Evolutionary conservation across 1,140 invertebrate genomes (phyloP).

Genomic region (Hylaeus volcanicus): DNA sequence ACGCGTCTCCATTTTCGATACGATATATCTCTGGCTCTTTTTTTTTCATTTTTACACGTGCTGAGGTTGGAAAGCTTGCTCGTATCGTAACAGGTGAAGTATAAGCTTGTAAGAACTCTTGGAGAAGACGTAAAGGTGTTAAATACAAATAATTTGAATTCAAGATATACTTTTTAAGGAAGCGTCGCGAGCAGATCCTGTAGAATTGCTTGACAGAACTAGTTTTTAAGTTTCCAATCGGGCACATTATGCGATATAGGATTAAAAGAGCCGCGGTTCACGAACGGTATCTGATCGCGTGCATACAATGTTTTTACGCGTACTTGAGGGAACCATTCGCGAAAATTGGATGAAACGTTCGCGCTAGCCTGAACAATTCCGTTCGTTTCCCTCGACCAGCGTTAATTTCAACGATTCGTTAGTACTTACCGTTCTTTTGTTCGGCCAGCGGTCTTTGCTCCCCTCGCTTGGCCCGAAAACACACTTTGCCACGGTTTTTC

Average conservation of each 20-base stretch:
- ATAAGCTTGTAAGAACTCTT: too few relatives aligned
- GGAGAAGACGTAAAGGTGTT: too few relatives aligned
- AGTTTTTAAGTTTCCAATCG: too few relatives aligned
- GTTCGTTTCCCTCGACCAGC: not conserved
- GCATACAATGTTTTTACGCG: not conserved
- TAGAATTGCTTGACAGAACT: too few relatives aligned
- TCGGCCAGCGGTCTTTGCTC: not conserved
- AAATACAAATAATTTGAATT: too few relatives aligned
- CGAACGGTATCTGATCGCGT: not conserved
- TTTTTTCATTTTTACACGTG: not conserved
- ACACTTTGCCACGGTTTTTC: conserved; percentile 4
- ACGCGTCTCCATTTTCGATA: too few relatives aligned
- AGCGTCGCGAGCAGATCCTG: too few relatives aligned
- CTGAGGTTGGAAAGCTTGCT: too few relatives aligned
- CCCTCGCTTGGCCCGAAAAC: not conserved
- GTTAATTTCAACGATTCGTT: conserved; percentile 1
- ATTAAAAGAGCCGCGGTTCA: not conserved
- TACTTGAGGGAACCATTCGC: not conserved
- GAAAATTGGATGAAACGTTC: conserved; percentile 4
- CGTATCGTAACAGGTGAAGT: too few relatives aligned
- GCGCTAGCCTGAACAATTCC: not conserved
- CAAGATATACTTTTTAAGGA: too few relatives aligned
- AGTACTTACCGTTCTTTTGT: conserved; percentile 25
- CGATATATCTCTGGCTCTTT: not conserved
- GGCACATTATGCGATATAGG: not conserved